Base-by-base conservation (phyloP, 1,140 invertebrate species). In the Papilio glaucus region DNA sequence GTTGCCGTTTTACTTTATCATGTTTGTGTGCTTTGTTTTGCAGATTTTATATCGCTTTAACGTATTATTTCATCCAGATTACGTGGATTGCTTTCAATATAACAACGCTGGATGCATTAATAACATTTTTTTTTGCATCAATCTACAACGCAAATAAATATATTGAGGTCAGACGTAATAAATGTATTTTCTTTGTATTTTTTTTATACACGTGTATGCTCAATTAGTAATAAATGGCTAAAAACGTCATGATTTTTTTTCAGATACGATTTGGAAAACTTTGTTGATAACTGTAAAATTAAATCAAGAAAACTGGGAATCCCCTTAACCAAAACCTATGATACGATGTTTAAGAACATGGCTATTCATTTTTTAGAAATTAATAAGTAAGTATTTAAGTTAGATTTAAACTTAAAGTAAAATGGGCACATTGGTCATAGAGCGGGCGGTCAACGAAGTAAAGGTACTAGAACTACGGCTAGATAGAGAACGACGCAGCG, bases 71-170 rank as follows among this genome's bases (percentile, higher is more conserved):
- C 81, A 74, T 83, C 6, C 80, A 83, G 72, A 87, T 83, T 26
- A 77, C 84, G 0, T 86, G 83, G 84, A 74, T 86, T 3, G 88
- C 84, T n/a, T 74, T 81, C 63, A 72, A 77, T 38, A 90, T 88
- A 67, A 87, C 84, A 18, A 80, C 80, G 3, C 83, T 88, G 49
- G 88, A 90, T 71, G 80, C 76, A 8, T 81, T 84, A 70, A 77
- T 87, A 39, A 74, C 85, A 4, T 85, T 81, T 63, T 71, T n/a
- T 85, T 7, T 69, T 86, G n/a, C 81, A 82, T 13, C 86, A 88
- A 73, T 80, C 77, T 74, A 81, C 84, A 72, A 82, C 84, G 38
- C 88, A 90, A 72, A 49, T 88, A 18, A 73, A 74, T 65, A 87
- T 88, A 72, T 62, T 90, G 21, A 85, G 85, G 88, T 90, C 67